These are phyloP conservation scores for Pseudorectes ferrugineus DNA, from an alignment of 2,113 vertebrate genomes.

Conservation along the genomic window DNA sequence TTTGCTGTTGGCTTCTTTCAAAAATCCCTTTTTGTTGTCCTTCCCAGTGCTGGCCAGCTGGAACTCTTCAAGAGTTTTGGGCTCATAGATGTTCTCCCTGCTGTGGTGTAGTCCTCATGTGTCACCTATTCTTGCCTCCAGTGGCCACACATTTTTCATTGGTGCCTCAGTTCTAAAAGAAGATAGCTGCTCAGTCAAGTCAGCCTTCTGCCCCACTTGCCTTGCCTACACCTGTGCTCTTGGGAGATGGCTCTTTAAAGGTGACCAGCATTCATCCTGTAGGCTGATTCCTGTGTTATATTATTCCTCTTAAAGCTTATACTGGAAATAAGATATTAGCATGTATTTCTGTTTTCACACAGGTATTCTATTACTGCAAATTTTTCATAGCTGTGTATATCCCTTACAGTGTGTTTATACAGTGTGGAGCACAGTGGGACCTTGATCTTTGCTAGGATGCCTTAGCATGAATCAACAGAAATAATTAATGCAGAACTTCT, in stretches of 20 bases:
- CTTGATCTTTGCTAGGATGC: not conserved
- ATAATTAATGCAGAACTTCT: not conserved
- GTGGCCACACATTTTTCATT: not conserved
- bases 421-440: not conserved
- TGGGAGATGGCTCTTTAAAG: not conserved
- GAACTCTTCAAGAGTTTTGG: not conserved
- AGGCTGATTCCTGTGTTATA: not conserved
- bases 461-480: not conserved
- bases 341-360: not conserved
- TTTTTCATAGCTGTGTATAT: not conserved
- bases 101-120: not conserved
- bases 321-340: not conserved
- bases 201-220: not conserved
- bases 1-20: not conserved
- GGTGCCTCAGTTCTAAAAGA: not conserved
- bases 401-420: not conserved
- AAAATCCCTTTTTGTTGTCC: not conserved
- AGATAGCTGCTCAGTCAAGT: not conserved
- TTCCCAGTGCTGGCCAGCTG: fast-evolving
- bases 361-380: not conserved
- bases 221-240: not conserved
- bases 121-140: not conserved
- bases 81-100: not conserved
- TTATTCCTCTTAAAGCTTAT: not conserved
- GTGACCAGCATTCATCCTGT: not conserved